phyloP scores from a whole-genome alignment of 2,113 vertebrate genomes.

The Lutjanus erythropterus region DNA sequence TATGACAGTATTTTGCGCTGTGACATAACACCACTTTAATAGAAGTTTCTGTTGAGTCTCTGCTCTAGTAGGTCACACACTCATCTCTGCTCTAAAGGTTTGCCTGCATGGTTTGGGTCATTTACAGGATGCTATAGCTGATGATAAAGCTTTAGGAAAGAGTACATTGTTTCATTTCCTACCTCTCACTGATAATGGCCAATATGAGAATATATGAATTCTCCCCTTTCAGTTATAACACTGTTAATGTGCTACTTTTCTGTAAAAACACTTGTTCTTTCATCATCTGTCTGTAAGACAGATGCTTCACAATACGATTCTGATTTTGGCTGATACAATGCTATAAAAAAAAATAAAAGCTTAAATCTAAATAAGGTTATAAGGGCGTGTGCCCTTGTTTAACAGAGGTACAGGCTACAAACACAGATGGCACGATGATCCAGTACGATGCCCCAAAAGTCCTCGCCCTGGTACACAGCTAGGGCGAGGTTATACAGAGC shows the following conservation, averaged over 20 bases:
- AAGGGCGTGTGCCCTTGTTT: constrained; percentile 69
- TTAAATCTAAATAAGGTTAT: constrained; percentile 53
- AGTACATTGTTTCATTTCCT: background rate
- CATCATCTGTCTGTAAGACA: background rate
- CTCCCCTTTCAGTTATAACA: background rate
- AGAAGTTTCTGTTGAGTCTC: background rate
- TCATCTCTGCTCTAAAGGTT: background rate
- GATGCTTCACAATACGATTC: constrained; percentile 3
- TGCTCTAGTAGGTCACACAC: background rate
- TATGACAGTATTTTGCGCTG: background rate
- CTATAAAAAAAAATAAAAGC: constrained; percentile 3
- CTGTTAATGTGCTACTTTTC: background rate
- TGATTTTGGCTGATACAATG: constrained; percentile 5
- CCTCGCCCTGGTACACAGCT: constrained; percentile 77
- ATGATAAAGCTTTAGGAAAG: background rate
- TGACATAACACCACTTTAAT: background rate
- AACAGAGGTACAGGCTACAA: constrained; percentile 61
- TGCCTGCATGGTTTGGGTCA: background rate
- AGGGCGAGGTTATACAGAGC: constrained; percentile 83
- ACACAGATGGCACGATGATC: constrained; percentile 72
- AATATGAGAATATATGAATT: background rate
- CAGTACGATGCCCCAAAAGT: constrained; percentile 72
- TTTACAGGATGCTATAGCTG: background rate
- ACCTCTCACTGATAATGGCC: background rate
- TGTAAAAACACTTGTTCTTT: background rate